A percentile compares a stretch with the other conserved stretches of the same genome.
These are phyloP conservation scores for Phrynosoma platyrhinos DNA, from an alignment of 2,113 vertebrate species.

Conservation along the genomic window DNA sequence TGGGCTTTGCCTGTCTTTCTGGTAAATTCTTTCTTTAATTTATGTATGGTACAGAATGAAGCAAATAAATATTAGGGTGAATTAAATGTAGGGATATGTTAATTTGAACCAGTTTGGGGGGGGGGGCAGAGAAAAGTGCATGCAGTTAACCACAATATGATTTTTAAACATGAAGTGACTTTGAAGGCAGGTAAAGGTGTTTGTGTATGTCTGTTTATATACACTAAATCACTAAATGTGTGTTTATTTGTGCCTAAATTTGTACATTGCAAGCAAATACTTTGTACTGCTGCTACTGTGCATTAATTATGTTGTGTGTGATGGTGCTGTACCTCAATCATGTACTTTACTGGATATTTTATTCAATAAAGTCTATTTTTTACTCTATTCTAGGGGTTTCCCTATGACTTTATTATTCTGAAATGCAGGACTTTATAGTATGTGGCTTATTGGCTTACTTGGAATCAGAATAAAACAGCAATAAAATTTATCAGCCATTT, in stretches of 20 bases:
- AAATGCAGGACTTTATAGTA: background rate
- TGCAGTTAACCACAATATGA: conserved; percentile 6
- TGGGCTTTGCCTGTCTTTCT: background rate
- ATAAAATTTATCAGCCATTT: background rate
- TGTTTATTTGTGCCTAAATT: conserved; percentile 41
- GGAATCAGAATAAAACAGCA: background rate
- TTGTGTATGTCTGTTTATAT: conserved; percentile 48
- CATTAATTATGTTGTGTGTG: conserved; percentile 20
- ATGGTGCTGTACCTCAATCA: conserved; percentile 44
- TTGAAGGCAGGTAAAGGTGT: conserved; percentile 38
- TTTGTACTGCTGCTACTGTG: conserved; percentile 16
- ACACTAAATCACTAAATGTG: conserved; percentile 34
- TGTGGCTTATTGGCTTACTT: background rate
- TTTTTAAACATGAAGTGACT: conserved; percentile 39
- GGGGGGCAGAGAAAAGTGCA: background rate
- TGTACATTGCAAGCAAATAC: background rate
- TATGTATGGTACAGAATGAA: background rate
- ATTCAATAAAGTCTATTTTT: conserved; percentile 76
- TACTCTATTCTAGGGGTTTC: conserved; percentile 47
- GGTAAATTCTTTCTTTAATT: background rate
- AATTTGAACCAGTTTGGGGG: background rate
- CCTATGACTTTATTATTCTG: background rate
- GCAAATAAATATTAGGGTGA: background rate
- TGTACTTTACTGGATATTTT: conserved; percentile 46
- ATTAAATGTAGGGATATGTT: background rate